These are phyloP conservation scores for Ernsta delagoae DNA, from an alignment of 2,888 invertebrate genomes.

Conservation along the genomic window DNA sequence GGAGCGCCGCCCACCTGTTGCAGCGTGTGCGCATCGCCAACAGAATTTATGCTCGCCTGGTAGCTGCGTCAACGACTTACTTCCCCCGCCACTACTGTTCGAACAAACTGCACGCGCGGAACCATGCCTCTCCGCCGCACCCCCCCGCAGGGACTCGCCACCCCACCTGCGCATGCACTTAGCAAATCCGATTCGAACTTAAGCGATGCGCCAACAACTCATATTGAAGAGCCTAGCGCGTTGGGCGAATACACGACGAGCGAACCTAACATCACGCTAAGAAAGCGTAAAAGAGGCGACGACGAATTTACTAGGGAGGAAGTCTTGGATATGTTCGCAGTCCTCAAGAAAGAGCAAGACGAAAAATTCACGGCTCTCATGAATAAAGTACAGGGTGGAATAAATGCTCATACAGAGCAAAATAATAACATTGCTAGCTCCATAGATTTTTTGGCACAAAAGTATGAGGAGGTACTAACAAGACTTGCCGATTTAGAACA, in stretches of 20 bases:
- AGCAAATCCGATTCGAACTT: not conserved
- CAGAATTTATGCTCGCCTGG: not conserved
- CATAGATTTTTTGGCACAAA: not conserved
- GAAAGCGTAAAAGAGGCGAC: not conserved
- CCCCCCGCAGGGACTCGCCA: not conserved
- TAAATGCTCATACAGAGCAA: constrained; percentile 2
- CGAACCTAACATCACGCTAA: not conserved
- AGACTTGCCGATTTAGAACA: not conserved
- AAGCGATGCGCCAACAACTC: not conserved
- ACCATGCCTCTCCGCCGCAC: not conserved
- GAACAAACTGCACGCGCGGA: not conserved
- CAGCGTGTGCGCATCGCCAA: not conserved
- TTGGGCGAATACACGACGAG: not conserved
- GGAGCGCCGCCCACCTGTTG: constrained; percentile 5
- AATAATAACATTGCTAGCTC: not conserved
- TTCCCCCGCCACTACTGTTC: not conserved
- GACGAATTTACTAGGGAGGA: not conserved
- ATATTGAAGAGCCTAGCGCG: not conserved
- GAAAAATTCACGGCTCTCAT: constrained; percentile 8
- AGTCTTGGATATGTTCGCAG: not conserved
- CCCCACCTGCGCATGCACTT: not conserved
- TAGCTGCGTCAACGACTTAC: not conserved
- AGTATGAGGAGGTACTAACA: not conserved
- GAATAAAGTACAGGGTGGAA: constrained; percentile 7
- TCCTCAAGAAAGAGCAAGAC: not conserved